phyloP scores from a whole-genome alignment of 2,113 vertebrate species.

The Apistogramma diplotaenia region DNA sequence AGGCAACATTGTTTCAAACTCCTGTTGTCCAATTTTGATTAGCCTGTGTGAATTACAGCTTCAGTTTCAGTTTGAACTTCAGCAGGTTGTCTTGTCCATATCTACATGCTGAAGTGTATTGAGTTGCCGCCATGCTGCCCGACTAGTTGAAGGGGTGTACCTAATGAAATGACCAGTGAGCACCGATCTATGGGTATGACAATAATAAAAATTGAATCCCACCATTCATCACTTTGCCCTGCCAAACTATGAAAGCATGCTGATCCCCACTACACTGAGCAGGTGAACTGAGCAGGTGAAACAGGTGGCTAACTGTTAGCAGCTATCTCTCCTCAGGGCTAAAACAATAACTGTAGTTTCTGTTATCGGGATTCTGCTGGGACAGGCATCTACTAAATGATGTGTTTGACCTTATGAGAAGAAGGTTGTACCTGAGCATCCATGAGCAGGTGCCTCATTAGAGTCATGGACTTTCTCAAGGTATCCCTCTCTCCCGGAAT shows the following conservation, averaged over 20 bases:
- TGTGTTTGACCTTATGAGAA: background rate
- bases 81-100: too few relatives aligned
- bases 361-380: background rate
- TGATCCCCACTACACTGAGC: background rate
- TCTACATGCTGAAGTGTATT: too few relatives aligned
- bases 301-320: background rate
- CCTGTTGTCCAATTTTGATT: too few relatives aligned
- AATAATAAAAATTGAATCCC: background rate
- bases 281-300: background rate
- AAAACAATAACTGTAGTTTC: background rate
- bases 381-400: background rate
- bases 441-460: conserved; percentile 93
- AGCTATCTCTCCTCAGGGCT: background rate
- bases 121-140: too few relatives aligned
- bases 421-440: conserved; percentile 88
- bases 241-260: background rate
- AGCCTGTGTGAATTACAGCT: too few relatives aligned
- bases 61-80: too few relatives aligned
- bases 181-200: background rate
- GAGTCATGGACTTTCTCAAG: conserved; percentile 86
- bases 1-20: too few relatives aligned
- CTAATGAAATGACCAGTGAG: background rate
- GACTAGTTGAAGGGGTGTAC: background rate
- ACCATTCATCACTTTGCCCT: background rate
- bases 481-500: conserved; percentile 85